Evolutionary conservation across 53 echinoderm and acorn worm species (phyloP), one percentile per base, ranked within the genome.

Genomic region (Echinometra lucunter): DNA sequence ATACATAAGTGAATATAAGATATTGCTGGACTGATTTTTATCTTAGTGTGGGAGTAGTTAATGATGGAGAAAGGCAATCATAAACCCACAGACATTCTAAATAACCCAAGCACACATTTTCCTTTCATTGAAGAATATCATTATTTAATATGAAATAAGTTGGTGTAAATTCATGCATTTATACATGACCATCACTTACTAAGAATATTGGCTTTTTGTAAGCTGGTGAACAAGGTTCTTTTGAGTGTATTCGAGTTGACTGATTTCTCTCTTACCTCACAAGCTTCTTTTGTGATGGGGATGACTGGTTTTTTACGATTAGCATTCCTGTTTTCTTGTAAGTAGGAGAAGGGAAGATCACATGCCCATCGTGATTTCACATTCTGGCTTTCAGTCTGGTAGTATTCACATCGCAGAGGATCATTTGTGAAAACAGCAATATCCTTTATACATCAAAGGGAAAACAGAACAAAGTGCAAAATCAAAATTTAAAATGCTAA

Each of bases 401-500:
- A 98, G 91, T 95, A 97, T 18, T 95, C 96, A 78, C 99, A 98
- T 55, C 98, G 92, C 1, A 94, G 94, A 8, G 99, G 95, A 57
- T 98, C 96, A 80, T 98, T 98, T 49, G 99, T 98, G 95, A 98
- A 75, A 66, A 98, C 78, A 18, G 96, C 99, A 91, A 97, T 96
- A 57, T 98, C 99, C 99, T 98, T 63, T 5, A 55, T 35, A 30
- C 49, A 55, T 81, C 9, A 81, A 49, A 85, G 85, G 45, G 3
- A 85, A 0, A 49, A 85, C 49, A 38, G 12, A 72, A 72, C 6
- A 78, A 38, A 74, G n/a, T n/a, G n/a, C 5, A 53, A 53, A 11
- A 53, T 53, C 8, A 53, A 53, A 53, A 53, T 53, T 11, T 11
- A 53, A 53, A 11, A 9, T 53, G 53, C n/a, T n/a, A n/a, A n/a